Conservation (phyloP, 2,797 vertebrate species). For the Falco columbarius region DNA sequence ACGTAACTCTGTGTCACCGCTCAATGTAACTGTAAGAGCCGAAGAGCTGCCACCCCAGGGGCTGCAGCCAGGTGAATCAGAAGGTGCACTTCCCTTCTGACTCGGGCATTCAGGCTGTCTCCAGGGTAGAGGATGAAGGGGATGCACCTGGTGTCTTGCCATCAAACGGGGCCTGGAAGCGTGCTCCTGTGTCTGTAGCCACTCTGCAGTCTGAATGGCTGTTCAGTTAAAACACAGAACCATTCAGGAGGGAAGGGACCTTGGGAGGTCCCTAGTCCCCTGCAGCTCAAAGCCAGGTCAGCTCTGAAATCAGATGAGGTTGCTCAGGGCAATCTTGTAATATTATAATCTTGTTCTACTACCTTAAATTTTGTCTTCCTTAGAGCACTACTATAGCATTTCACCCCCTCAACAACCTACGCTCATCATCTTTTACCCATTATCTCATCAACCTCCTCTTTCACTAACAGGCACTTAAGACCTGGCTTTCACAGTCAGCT, state of each 20-base stretch:
- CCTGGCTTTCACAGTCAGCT: not conserved
- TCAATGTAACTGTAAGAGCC: not conserved
- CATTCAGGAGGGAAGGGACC: not conserved
- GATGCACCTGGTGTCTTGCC: not conserved
- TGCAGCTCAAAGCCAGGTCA: not conserved
- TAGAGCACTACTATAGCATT: not conserved
- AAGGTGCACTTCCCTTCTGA: not conserved
- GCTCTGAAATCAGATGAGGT: not conserved
- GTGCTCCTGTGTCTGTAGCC: not conserved
- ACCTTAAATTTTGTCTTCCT: not conserved
- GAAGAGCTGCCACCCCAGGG: not conserved
- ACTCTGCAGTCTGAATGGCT: not conserved
- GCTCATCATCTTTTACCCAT: not conserved
- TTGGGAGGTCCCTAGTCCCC: not conserved
- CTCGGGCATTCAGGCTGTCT: not conserved
- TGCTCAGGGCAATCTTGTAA: not conserved
- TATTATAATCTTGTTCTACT: not conserved
- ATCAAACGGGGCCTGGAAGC: not conserved
- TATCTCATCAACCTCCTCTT: not conserved
- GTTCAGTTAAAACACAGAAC: not conserved
- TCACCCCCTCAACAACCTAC: not conserved
- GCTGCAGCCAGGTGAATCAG: not conserved
- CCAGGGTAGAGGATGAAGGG: not conserved
- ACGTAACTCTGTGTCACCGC: not conserved
- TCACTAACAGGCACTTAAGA: not conserved